phyloP scores from a whole-genome alignment of 1,140 invertebrate genomes.

The Portunus trituberculatus region DNA sequence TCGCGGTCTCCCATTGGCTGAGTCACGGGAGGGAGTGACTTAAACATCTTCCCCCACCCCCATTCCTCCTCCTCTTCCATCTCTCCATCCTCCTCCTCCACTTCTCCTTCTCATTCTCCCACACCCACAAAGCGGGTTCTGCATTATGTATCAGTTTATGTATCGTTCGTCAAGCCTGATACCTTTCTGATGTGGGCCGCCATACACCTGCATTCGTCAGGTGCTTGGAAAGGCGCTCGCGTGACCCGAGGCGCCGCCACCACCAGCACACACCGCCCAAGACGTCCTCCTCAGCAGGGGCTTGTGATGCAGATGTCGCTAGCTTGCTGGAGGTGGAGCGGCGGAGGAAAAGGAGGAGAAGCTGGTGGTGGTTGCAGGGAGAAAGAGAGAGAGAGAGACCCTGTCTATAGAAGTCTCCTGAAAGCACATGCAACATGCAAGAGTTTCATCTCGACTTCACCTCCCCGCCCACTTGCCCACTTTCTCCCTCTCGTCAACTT shows the following conservation, averaged over 20 bases:
- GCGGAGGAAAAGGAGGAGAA: background rate
- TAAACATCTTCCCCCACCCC: slow-evolving; percentile 2
- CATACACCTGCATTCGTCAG: background rate
- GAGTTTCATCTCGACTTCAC: background rate
- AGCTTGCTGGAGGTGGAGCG: background rate
- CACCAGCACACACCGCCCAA: background rate
- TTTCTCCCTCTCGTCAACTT: no score
- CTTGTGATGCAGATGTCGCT: slow-evolving; percentile 1
- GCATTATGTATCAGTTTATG: background rate
- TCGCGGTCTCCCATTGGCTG: background rate
- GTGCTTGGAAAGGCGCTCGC: background rate
- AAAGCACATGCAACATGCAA: background rate
- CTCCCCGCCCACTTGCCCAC: no score
- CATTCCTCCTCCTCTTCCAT: background rate
- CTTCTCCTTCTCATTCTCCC: background rate
- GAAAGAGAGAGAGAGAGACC: background rate
- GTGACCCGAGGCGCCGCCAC: background rate
- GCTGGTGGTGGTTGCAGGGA: background rate
- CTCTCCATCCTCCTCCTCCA: no score
- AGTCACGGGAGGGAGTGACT: background rate
- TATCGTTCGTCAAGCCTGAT: background rate
- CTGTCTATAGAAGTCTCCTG: background rate
- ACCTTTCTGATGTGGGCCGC: background rate
- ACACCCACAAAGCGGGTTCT: background rate
- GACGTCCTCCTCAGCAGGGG: background rate